These are phyloP conservation scores for Morus bassanus DNA, from an alignment of 2,797 vertebrate species.

Conservation along the genomic window DNA sequence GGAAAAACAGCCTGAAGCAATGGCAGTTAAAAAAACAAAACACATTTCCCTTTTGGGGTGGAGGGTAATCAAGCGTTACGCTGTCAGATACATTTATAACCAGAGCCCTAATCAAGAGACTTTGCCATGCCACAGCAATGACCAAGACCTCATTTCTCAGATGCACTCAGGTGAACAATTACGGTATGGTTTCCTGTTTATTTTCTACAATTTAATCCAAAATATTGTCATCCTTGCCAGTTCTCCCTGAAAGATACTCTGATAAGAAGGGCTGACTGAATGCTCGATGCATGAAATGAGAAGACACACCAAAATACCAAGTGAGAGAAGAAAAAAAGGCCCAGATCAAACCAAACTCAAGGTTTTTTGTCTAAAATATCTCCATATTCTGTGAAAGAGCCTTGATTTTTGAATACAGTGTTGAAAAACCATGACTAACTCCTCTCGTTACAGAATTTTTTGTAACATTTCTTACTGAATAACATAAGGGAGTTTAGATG, in stretches of 20 bases:
- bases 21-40: neutral
- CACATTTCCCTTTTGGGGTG: neutral
- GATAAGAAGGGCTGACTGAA: neutral
- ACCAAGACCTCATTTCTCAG: neutral
- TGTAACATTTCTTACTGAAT: neutral
- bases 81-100: neutral
- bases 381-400: neutral
- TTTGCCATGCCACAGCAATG: neutral
- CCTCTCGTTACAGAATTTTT: neutral
- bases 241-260: neutral
- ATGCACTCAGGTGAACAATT: neutral
- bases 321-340: neutral
- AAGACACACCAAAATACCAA: neutral
- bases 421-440: neutral
- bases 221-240: neutral
- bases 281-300: neutral
- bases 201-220: neutral
- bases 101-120: neutral
- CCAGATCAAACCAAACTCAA: neutral
- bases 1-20: neutral
- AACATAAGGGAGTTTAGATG: neutral
- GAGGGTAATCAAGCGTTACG: neutral
- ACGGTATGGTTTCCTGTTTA: neutral
- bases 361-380: neutral
- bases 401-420: neutral